Evolutionary conservation across 2,797 vertebrate genomes (phyloP), one percentile per base, ranked within the genome.

Genomic region (Mus spretus): DNA sequence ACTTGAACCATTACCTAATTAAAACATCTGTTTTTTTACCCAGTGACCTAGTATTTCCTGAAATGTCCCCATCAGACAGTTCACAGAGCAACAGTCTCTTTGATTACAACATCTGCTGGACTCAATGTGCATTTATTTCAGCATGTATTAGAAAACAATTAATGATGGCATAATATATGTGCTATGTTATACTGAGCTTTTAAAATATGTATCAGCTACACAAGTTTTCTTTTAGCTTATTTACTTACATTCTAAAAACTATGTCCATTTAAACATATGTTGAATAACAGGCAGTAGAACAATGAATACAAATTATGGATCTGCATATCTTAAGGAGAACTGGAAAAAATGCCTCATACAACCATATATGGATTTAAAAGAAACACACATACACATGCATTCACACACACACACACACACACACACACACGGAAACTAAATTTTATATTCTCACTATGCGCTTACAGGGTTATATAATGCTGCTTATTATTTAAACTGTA

Each of bases 401-500:
- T 55, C 7, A 12, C 19, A 50, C 40, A 24, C 6, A 79, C 19
- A 50, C 40, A 24, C 6, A 79, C 34, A 59, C n/a, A 93, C 8
- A 37, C 40, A 70, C n/a, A 61, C 12, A n/a, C 12, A 53, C 47
- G 7, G 20, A 94, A 90, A 82, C 24, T n/a, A 89, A 77, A 63
- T 88, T 94, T 85, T 82, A 95, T 77, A 90, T 37, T 90, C 53
- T 82, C 50, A 24, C 26, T 24, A 47, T 31, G 77, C 34, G n/a
- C 44, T 94, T 77, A 77, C 1, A 91, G 89, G 34, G 96, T 74
- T 50, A 22, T 74, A 92, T 34, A 90, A 79, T 40, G 37, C 80
- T 92, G 70, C 47, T 94, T 96, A 28, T 74, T 31, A 37, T 86
- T 53, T 70, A 95, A 95, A 92, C 13, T 12, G 12, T 86, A 88